These are phyloP conservation scores for Drosophila eugracilis DNA, from an alignment of 1,140 invertebrate species.

Conservation along the genomic window DNA sequence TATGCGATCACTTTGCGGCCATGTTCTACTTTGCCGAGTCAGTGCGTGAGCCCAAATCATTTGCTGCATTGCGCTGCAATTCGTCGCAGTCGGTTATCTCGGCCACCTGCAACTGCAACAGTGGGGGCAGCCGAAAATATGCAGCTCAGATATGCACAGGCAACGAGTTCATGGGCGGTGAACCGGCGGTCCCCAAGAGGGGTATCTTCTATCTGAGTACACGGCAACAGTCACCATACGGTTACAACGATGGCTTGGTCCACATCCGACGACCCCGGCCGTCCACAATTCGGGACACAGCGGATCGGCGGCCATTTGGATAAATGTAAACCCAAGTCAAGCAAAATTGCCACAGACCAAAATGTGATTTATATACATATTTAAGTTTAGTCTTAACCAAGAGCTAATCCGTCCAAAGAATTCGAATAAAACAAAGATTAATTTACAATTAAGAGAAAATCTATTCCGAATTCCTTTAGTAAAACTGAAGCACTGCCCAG, in stretches of 20 bases:
- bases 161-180: slow-evolving; percentile 74
- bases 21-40: slow-evolving; percentile 79
- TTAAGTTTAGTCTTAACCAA: slow-evolving; percentile 8
- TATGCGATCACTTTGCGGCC: slow-evolving; percentile 76
- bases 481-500: slow-evolving; percentile 1
- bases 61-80: slow-evolving; percentile 61
- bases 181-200: slow-evolving; percentile 67
- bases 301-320: neutral
- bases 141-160: slow-evolving; percentile 32
- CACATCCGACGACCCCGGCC: slow-evolving; percentile 48
- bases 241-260: slow-evolving; percentile 54
- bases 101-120: slow-evolving; percentile 51
- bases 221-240: slow-evolving; percentile 40
- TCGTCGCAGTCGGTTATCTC: slow-evolving; percentile 26
- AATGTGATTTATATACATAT: slow-evolving; percentile 30
- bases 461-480: neutral
- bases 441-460: neutral
- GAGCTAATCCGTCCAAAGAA: slow-evolving; percentile 28
- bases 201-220: slow-evolving; percentile 77
- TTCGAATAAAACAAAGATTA: slow-evolving; percentile 24
- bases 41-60: slow-evolving; percentile 56
- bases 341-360: slow-evolving; percentile 27
- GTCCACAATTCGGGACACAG: slow-evolving; percentile 49
- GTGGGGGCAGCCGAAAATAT: neutral
- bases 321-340: slow-evolving; percentile 11